Evolutionary conservation across 2,888 invertebrate genomes (phyloP), one percentile per base, ranked within the genome.

Genomic region (Nomada goodeniana): DNA sequence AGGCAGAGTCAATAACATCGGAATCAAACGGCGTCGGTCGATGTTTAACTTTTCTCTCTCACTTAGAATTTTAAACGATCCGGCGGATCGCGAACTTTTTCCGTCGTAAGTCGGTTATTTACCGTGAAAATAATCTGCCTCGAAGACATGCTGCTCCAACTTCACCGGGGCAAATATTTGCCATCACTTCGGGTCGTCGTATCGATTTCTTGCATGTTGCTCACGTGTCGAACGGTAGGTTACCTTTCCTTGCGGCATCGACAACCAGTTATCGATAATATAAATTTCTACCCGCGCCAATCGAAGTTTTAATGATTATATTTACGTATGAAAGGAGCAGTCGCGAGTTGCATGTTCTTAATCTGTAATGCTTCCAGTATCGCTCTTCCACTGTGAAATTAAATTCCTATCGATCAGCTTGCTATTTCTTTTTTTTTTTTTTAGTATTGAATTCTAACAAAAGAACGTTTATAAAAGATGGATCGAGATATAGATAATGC

Each of bases 141-240:
- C 13, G 18, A 50, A 29, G 52, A 44, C 26, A 42, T 20, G 78
- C 26, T 44, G n/a, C 50, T 29, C 9, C 7, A 78, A 52, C 61
- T 68, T 52, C 3, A 13, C 10, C 18, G 42, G 36, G 15, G 63
- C 10, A 78, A 78, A 78, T 78, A 78, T 78, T 78, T 78, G 47
- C 53, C 10, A 20, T 1, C 18, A 9, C 20, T 53, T 2, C 13
- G 26, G 13, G 20, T 3, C n/a, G 18, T 9, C 47, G 47, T 29
- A 23, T 70, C 29, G 52, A 52, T 68, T 52, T 61, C 55, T 61
- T 18, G 26, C 26, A 29, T 26, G 47, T 68, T 26, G 5, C 47
- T 20, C 50, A 23, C 5, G 10, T 10, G 20, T 11, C 29, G 20
- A 9, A 2, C 60, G 52, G 52, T 61, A 29, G n/a, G 67, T 53